Evolutionary conservation across 1,140 invertebrate genomes (phyloP).

Genomic region (Meteorus sp.): DNA sequence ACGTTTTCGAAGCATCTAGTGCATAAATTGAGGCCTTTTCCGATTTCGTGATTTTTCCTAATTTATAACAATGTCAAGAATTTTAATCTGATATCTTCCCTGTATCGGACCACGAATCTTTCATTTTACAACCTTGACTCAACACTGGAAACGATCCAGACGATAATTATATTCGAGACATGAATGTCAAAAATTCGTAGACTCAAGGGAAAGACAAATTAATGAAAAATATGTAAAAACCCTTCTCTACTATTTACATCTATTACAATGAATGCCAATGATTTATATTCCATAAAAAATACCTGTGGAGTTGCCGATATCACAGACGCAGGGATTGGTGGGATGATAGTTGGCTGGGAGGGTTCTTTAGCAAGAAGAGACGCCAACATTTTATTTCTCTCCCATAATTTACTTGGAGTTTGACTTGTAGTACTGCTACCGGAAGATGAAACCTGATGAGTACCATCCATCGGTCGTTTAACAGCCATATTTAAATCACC

Average conservation of each 20-base stretch:
- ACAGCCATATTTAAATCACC: conserved; percentile 62
- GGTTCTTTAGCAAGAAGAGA: conserved; percentile 78
- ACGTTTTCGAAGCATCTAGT: no score
- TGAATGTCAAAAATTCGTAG: no score
- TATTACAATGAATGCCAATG: background rate
- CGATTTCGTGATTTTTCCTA: no score
- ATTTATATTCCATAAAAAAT: conserved; percentile 7
- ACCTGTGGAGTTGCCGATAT: conserved; percentile 68
- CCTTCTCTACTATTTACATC: background rate
- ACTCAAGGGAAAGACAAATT: no score
- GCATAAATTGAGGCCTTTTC: no score
- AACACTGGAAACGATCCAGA: no score
- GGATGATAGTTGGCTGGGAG: conserved; percentile 70
- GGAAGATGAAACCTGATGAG: conserved; percentile 59
- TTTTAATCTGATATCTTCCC: no score
- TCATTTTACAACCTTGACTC: no score
- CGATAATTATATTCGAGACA: no score
- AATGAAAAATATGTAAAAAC: no score
- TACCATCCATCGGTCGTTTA: conserved; percentile 60
- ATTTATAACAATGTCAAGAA: no score
- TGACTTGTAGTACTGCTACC: conserved; percentile 43
- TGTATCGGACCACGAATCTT: no score
- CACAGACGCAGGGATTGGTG: conserved; percentile 66
- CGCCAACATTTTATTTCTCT: conserved; percentile 86
- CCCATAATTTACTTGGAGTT: conserved; percentile 70